Evolutionary conservation across 2,113 vertebrate species (phyloP).

Genomic region (Upupa epops): DNA sequence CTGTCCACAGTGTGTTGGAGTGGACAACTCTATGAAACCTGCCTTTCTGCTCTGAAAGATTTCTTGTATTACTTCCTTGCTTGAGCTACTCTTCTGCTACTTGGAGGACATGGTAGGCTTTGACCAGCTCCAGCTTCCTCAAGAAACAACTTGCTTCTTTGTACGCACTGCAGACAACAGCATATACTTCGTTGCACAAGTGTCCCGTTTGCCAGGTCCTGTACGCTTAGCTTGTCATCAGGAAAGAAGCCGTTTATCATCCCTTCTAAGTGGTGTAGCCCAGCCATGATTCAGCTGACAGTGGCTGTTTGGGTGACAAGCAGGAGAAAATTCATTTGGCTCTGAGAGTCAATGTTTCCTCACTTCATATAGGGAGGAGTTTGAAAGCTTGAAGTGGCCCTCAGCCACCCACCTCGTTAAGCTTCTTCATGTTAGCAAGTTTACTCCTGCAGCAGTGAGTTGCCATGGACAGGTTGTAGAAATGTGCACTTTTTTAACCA

Average conservation of each 20-base stretch:
- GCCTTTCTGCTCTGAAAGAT: conserved; percentile 17
- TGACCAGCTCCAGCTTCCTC: not conserved
- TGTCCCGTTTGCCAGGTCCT: conserved; percentile 21
- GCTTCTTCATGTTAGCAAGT: not conserved
- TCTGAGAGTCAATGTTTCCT: conserved; percentile 42
- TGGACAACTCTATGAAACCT: not conserved
- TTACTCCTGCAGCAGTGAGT: conserved; percentile 1
- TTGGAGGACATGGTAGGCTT: not conserved
- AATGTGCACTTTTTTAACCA: not conserved
- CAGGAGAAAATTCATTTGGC: conserved; percentile 56
- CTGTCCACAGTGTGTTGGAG: not conserved
- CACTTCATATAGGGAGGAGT: not conserved
- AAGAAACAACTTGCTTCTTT: not conserved
- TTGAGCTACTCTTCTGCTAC: conserved; percentile 26
- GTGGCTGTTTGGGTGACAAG: conserved; percentile 32
- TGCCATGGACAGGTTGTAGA: not conserved
- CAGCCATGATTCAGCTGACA: not conserved
- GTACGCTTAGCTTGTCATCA: conserved; percentile 31
- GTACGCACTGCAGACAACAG: conserved; percentile 10
- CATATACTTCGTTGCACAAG: conserved; percentile 8
- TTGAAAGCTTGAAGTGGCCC: conserved; percentile 61
- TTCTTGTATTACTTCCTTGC: not conserved
- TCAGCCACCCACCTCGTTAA: conserved; percentile 1
- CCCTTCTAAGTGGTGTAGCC: not conserved
- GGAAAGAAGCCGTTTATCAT: not conserved